phyloP scores from a whole-genome alignment of 2,797 vertebrate genomes.

The Lates japonicus region DNA sequence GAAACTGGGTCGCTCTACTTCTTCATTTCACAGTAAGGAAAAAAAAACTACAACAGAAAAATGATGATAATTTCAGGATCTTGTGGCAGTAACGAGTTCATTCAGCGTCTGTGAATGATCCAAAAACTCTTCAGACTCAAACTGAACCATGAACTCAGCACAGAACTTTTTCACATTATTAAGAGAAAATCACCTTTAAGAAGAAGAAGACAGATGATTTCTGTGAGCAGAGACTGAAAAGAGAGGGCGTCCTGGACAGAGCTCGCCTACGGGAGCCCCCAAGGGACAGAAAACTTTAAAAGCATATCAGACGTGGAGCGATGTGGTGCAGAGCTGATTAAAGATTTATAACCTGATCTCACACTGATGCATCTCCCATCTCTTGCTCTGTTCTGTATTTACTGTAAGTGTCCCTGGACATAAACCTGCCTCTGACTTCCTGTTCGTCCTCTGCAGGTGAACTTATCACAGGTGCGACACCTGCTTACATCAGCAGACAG shows the following conservation, averaged over 20 bases:
- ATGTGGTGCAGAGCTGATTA: not conserved
- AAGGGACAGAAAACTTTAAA: not conserved
- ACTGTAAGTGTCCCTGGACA: not conserved
- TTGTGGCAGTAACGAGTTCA: not conserved
- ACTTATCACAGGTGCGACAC: not conserved
- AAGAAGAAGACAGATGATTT: no score
- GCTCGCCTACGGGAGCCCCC: not conserved
- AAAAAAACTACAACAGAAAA: not conserved
- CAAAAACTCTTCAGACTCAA: not conserved
- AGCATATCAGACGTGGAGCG: not conserved
- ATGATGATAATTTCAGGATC: not conserved
- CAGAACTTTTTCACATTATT: no score
- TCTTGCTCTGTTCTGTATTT: not conserved
- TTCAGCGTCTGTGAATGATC: slow-evolving; percentile 3
- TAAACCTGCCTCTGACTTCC: not conserved
- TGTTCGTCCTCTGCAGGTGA: not conserved
- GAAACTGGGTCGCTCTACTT: slow-evolving; percentile 34
- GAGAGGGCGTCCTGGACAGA: not conserved
- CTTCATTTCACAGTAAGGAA: not conserved
- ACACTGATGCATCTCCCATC: not conserved
- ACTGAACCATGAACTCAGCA: not conserved
- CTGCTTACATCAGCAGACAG: not conserved
- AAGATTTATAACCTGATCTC: not conserved
- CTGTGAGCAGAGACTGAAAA: not conserved
- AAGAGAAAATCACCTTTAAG: no score